phyloP scores from a whole-genome alignment of 2,113 vertebrate species.

The Capricornis sumatraensis region DNA sequence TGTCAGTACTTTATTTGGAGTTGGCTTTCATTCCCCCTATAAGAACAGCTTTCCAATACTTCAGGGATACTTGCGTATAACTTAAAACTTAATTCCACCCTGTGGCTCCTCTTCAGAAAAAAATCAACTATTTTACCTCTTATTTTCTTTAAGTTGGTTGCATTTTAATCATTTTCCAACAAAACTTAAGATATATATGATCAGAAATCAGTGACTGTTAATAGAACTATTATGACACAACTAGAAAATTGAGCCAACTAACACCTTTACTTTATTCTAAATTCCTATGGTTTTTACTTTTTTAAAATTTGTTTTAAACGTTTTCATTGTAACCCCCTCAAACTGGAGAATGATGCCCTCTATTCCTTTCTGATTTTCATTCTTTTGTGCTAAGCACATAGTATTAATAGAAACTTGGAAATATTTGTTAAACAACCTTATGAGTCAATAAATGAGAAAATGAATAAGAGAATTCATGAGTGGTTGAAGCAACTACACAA shows the following conservation, averaged over 20 bases:
- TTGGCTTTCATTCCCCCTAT: background rate
- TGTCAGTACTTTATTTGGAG: background rate
- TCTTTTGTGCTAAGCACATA: background rate
- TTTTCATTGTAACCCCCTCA: background rate
- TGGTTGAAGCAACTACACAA: background rate
- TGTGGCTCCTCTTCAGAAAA: background rate
- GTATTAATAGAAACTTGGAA: background rate
- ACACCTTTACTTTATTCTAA: background rate
- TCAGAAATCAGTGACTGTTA: background rate
- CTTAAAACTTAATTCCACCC: background rate
- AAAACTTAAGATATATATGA: background rate
- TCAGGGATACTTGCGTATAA: background rate
- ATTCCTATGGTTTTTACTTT: background rate
- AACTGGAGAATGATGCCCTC: background rate
- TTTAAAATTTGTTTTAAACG: background rate
- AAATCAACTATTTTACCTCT: background rate
- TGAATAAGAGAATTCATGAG: background rate
- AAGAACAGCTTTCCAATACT: background rate
- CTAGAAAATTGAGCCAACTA: background rate
- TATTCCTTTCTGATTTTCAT: background rate
- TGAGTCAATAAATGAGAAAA: background rate
- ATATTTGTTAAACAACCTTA: background rate
- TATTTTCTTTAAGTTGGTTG: background rate
- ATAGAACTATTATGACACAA: background rate
- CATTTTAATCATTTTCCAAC: slow-evolving; percentile 32